phyloP scores from a whole-genome alignment of 1,140 invertebrate genomes.

The Rhyzopertha dominica region DNA sequence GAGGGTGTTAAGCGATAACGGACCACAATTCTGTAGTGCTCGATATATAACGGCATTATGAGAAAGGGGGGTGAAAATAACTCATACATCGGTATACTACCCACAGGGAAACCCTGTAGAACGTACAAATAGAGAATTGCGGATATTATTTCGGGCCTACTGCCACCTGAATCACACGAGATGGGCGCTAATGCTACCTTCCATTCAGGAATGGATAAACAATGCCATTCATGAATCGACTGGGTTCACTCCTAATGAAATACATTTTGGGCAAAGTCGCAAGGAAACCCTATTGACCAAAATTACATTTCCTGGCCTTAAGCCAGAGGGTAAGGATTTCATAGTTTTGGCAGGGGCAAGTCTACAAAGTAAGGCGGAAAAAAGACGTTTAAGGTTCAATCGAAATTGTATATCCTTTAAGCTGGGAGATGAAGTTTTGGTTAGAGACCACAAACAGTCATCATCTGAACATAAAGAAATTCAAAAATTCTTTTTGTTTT shows the following conservation, averaged over 20 bases:
- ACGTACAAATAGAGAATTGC: conserved; percentile 3
- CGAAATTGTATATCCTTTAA: background rate
- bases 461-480: conserved; percentile 5
- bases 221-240: background rate
- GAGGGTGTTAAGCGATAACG: conserved; percentile 8
- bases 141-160: conserved; percentile 1
- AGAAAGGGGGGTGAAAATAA: background rate
- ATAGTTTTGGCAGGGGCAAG: too few species aligned
- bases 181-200: conserved; percentile 5
- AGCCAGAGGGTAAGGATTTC: too few species aligned
- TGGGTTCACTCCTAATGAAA: conserved; percentile 1
- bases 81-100: conserved; percentile 11
- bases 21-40: conserved; percentile 1
- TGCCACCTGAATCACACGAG: conserved; percentile 8
- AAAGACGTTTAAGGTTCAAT: background rate
- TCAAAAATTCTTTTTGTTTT: conserved; percentile 5
- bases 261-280: conserved; percentile 6
- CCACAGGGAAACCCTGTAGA: conserved; percentile 9
- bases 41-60: background rate
- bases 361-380: background rate
- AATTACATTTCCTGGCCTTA: too few species aligned
- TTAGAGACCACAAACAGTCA: conserved; percentile 4
- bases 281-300: background rate
- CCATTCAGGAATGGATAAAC: conserved; percentile 4
- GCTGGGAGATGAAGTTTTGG: conserved; percentile 5